Percentiles rank a stretch among this genome's conserved stretches.
These are phyloP conservation scores for Acanthaster planci DNA, from an alignment of 35 echinoderm and acorn worm species.

Conservation along the genomic window DNA sequence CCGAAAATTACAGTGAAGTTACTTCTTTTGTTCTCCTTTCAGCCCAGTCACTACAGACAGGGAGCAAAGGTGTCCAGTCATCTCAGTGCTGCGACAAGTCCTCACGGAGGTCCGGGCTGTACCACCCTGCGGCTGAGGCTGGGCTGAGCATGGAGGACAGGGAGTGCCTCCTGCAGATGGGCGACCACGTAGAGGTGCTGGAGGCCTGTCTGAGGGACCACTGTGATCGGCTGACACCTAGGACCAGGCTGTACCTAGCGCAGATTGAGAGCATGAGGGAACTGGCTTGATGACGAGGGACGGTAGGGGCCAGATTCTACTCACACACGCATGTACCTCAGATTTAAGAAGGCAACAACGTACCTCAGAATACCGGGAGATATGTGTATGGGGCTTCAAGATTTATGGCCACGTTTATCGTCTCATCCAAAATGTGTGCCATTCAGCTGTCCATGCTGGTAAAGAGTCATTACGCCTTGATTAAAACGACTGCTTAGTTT, in stretches of 20 bases:
- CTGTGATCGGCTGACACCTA: not conserved
- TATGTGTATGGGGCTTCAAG: no score
- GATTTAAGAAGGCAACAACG: no score
- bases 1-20: no score
- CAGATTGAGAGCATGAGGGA: constrained; percentile 42
- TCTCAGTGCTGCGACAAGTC: not conserved
- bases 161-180: constrained; percentile 25
- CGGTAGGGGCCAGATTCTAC: no score
- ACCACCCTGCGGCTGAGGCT: not conserved
- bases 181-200: constrained; percentile 28
- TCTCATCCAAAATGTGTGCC: no score
- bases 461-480: no score
- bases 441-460: no score
- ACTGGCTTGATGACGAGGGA: not conserved
- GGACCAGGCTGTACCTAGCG: constrained; percentile 12
- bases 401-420: no score
- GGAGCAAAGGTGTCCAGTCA: not conserved
- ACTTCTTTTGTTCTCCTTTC: no score
- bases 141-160: constrained; percentile 4
- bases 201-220: not conserved
- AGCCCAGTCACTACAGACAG: not conserved
- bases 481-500: no score
- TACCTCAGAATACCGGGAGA: no score
- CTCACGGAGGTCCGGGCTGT: not conserved
- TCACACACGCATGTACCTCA: no score